phyloP scores from a whole-genome alignment of 2,888 invertebrate genomes.

The Diarsia rubi region DNA sequence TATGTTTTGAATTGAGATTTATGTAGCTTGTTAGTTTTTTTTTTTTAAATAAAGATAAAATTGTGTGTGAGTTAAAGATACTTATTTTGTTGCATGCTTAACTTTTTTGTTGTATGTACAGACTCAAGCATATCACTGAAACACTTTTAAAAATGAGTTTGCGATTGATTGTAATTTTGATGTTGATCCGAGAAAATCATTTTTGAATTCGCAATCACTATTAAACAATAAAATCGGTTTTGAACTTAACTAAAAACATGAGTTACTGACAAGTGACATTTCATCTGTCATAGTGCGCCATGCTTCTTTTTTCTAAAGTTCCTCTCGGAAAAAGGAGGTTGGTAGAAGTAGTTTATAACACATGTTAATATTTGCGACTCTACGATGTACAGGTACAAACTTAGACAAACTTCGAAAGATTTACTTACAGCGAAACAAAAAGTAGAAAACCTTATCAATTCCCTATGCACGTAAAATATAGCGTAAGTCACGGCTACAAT shows the following conservation, averaged over 20 bases:
- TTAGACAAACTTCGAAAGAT: conserved; percentile 27
- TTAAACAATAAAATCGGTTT: not conserved
- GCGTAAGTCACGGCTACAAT: not conserved
- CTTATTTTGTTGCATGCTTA: not conserved
- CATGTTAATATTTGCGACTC: not conserved
- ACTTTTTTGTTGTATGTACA: not conserved
- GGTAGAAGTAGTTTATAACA: too few relatives aligned
- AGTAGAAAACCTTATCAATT: conserved; percentile 44
- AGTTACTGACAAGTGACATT: too few relatives aligned
- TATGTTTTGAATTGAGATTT: not conserved
- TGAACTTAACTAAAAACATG: not conserved
- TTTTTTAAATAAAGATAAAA: not conserved
- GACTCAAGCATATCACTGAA: not conserved
- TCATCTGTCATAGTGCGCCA: too few relatives aligned
- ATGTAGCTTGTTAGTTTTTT: too few relatives aligned
- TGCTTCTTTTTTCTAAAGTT: too few relatives aligned
- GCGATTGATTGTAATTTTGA: not conserved
- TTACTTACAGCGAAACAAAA: conserved; percentile 23
- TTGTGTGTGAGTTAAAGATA: not conserved
- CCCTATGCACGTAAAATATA: conserved; percentile 23
- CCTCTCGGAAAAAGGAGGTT: too few relatives aligned
- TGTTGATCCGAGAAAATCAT: not conserved
- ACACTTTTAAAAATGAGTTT: not conserved
- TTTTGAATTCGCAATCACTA: not conserved
- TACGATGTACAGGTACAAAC: conserved; percentile 2